Base-by-base conservation (phyloP, 2,888 invertebrate genomes). In the Cylindroiulus punctatus region DNA sequence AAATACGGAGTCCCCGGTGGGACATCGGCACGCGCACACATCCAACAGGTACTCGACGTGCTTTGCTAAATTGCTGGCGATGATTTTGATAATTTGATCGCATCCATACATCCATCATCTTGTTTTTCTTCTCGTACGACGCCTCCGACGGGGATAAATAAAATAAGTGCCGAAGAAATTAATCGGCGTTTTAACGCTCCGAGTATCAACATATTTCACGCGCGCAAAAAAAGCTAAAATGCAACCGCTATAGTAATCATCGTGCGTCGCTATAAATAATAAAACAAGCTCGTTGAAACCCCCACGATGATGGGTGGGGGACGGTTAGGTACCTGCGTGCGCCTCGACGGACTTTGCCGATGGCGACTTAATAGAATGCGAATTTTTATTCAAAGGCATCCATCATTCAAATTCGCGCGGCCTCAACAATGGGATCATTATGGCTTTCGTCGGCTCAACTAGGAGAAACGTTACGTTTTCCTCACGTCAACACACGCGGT, bases 331-430 rank as follows among this genome's bases (percentile, higher is more conserved):
- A 14, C 19, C 22, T 22, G 22, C 57, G 22, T 57, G 57, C n/a
- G 7, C 57, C 57, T 57, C 57, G 22, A 57, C 57, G 57, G 57
- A 57, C 57, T 22, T 22, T 7, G n/a, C 57, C 1, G 57, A 57
- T 22, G 57, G 44, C 44, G 44, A 57, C 22, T 57, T 5, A 57
- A n/a, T 57, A 22, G 8, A 57, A 57, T n/a, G n/a, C 57, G 22
- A 52, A 57, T 22, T 22, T 57, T 57, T 57, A 57, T 57, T n/a
- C 57, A n/a, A 4, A 22, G 0, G 57, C 57, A 57, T 57, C 57
- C 57, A 57, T 57, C 57, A 57, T 57, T 57, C 57, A 57, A 57
- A 57, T 57, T 57, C 57, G n/a, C n/a, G n/a, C 57, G 22, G 57
- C 57, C 57, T 8, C 57, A 57, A 57, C 57, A 57, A 57, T 57